phyloP scores from a whole-genome alignment of 2,797 vertebrate genomes.

The Acanthurus lineatus region DNA sequence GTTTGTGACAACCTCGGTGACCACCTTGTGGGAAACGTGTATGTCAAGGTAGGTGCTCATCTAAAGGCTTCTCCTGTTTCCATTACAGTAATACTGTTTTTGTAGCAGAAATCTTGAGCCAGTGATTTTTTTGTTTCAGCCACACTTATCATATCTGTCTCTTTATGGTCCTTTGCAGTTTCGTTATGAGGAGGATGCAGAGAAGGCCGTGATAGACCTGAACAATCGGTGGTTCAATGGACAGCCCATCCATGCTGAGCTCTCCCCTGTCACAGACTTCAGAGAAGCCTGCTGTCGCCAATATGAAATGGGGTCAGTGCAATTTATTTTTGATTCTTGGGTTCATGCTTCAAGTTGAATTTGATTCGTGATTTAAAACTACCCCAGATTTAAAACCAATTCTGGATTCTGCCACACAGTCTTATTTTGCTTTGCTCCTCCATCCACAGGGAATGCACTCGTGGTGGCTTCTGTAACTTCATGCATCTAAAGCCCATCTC shows the following conservation, averaged over 20 bases:
- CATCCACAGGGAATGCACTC: slow-evolving; percentile 92
- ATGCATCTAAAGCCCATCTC: slow-evolving; percentile 99
- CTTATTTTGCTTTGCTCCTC: neutral
- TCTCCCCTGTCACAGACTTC: slow-evolving; percentile 97
- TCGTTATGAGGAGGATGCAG: slow-evolving; percentile 96
- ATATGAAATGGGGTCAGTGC: slow-evolving; percentile 96
- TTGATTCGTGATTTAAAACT: neutral
- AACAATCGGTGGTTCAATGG: slow-evolving; percentile 99
- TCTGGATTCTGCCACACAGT: too few relatives aligned
- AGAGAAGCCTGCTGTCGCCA: slow-evolving; percentile 99
- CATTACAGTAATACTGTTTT: too few relatives aligned
- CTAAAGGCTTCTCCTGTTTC: neutral
- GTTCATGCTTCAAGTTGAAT: too few relatives aligned
- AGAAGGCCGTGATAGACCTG: slow-evolving; percentile 97
- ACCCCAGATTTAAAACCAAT: too few relatives aligned
- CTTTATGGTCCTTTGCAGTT: slow-evolving; percentile 82
- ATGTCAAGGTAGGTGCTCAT: slow-evolving; percentile 91
- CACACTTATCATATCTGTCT: too few relatives aligned
- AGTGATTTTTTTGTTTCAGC: too few relatives aligned
- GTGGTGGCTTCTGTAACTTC: slow-evolving; percentile 99
- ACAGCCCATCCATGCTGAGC: slow-evolving; percentile 90
- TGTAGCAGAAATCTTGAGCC: too few relatives aligned
- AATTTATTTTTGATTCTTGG: too few relatives aligned
- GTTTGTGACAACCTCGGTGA: slow-evolving; percentile 98
- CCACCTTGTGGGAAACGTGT: slow-evolving; percentile 97